Base-by-base conservation (phyloP, 2,888 invertebrate genomes). In the Stenoptilia bipunctidactyla region DNA sequence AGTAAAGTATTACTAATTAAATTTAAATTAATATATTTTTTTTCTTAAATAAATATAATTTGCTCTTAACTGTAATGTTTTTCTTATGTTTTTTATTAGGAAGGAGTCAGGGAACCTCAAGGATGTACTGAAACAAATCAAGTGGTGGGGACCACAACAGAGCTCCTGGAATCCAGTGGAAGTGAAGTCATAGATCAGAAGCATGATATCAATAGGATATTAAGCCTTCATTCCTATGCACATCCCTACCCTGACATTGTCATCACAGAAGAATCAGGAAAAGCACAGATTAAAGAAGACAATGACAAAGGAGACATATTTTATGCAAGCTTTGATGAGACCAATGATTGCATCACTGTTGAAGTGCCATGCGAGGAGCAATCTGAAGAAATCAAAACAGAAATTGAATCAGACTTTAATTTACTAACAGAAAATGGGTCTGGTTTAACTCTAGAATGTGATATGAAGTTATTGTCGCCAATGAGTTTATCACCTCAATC, bases 111-210 rank as follows among this genome's bases (percentile, higher is more conserved):
- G 69, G 48, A 66, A 61, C 40, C 57, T 80, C 48, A 69, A 75
- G 65, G 72, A 54, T 61, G 76, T 64, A 34, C 61, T 80, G 44
- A 79, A 86, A 55, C 85, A 88, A 68, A 84, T 88, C 62, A 90
- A 90, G 57, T 94, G 94, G 93, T 93, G 94, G 94, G 93, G 93
- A 46, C 90, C 90, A 39, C 92, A 92, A 62, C 93, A 93, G 77
- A 91, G 88, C 74, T 90, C 85, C 56, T 94, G 93, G 94, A 93
- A 92, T 68, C 93, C 93, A 53, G 85, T 92, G 61, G 86, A 88
- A 53, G 77, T 86, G 65, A 63, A 67, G 54, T 83, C 77, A n/a
- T 86, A 82, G 72, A 76, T 56, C 58, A 67, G 38, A 73, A 73
- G 47, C 79, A 71, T 42, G 79, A 84, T 50, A 67, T 80, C 15